Percentiles rank a stretch among this genome's conserved stretches.
phyloP scores from a whole-genome alignment of 2,113 vertebrate genomes.

The Pontoporia blainvillei region DNA sequence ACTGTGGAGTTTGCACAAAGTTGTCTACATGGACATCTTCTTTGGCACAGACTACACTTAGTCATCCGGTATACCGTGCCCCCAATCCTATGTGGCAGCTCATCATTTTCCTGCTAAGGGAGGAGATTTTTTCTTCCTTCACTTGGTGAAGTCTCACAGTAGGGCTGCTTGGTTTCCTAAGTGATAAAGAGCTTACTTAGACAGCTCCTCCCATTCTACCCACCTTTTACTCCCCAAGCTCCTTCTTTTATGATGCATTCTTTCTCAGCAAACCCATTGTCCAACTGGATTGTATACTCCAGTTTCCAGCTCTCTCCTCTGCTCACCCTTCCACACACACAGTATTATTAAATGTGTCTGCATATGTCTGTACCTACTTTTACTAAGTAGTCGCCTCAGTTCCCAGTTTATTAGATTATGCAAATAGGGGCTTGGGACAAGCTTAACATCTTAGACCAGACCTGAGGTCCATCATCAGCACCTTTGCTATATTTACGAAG shows the following conservation, averaged over 20 bases:
- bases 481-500: background rate
- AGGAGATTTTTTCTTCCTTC: background rate
- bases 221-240: background rate
- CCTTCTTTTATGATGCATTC: background rate
- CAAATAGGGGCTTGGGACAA: background rate
- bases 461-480: background rate
- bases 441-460: background rate
- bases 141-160: background rate
- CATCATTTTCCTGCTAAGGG: background rate
- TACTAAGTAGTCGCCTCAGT: background rate
- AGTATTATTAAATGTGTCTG: background rate
- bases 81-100: background rate
- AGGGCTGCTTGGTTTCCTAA: background rate
- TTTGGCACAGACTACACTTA: background rate
- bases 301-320: background rate
- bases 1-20: background rate
- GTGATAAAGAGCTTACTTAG: background rate
- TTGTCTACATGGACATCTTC: background rate
- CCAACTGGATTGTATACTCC: background rate
- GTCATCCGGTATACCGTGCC: background rate
- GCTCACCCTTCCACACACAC: background rate
- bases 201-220: background rate
- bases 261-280: background rate
- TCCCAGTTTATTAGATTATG: background rate
- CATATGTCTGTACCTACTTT: background rate